Percentiles rank a stretch among this genome's conserved stretches.
Conservation (phyloP, 2,888 invertebrate species). For the Heteromyza rotundicornis region DNA sequence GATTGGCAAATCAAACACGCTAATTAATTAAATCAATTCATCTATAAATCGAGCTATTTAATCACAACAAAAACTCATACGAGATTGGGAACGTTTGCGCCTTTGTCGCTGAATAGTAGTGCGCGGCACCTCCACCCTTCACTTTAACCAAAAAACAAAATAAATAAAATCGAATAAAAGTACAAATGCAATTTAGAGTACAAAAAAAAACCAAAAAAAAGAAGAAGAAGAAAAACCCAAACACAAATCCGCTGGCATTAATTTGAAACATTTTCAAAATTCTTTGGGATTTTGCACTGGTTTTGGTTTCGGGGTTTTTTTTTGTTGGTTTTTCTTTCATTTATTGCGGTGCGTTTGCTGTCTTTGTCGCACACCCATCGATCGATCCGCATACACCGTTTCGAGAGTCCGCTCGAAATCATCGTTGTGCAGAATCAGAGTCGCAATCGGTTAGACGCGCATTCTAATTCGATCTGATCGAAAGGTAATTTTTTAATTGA, state of each 20-base stretch:
- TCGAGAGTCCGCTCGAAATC: neutral
- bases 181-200: too few relatives aligned
- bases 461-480: constrained; percentile 47
- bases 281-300: constrained; percentile 2
- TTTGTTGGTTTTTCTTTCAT: neutral
- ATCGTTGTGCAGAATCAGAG: neutral
- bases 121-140: constrained; percentile 9
- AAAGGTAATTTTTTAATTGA: constrained; percentile 56
- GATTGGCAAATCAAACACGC: constrained; percentile 40
- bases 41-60: constrained; percentile 27
- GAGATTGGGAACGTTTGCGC: constrained; percentile 22
- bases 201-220: neutral
- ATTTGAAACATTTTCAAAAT: constrained; percentile 15
- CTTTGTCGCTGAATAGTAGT: constrained; percentile 16
- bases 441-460: constrained; percentile 38
- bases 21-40: constrained; percentile 46
- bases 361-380: neutral
- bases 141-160: neutral
- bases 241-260: constrained; percentile 15
- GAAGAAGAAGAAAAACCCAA: neutral
- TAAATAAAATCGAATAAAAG: neutral
- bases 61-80: neutral
- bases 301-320: neutral
- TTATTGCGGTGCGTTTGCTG: neutral
- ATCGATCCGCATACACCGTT: neutral